Conservation (phyloP, 2,888 invertebrate species). For the Cheilosia pagana region DNA sequence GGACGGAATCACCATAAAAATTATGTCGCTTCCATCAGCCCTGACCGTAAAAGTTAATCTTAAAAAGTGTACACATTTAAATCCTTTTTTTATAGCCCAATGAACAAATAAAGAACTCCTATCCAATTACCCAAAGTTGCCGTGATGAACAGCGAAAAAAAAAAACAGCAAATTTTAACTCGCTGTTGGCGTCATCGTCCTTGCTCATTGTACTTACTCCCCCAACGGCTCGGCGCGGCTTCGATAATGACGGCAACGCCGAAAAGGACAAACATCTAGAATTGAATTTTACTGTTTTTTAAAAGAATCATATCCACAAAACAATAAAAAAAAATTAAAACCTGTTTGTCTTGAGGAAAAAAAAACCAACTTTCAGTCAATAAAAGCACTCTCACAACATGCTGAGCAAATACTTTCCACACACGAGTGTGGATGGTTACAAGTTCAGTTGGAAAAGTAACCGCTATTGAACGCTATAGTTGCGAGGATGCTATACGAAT, state of each 20-base stretch:
- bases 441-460: not conserved
- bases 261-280: slow-evolving; percentile 19
- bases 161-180: not conserved
- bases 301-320: slow-evolving; percentile 53
- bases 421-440: slow-evolving; percentile 23
- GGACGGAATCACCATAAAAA: slow-evolving; percentile 22
- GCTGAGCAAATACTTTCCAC: slow-evolving; percentile 51
- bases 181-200: not conserved
- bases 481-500: slow-evolving; percentile 11
- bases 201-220: not conserved
- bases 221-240: not conserved
- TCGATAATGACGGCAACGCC: slow-evolving; percentile 12
- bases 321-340: slow-evolving; percentile 26
- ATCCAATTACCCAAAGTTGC: slow-evolving; percentile 52
- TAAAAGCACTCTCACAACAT: slow-evolving; percentile 44
- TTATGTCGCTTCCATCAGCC: slow-evolving; percentile 51
- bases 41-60: slow-evolving; percentile 56
- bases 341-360: slow-evolving; percentile 20
- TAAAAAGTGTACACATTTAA: slow-evolving; percentile 47
- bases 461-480: not conserved
- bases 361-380: slow-evolving; percentile 24
- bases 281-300: slow-evolving; percentile 64
- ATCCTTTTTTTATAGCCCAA: slow-evolving; percentile 51
- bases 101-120: slow-evolving; percentile 56
- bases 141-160: slow-evolving; percentile 25